Percentiles rank a stretch among this genome's conserved stretches.
phyloP scores from a whole-genome alignment of 2,113 vertebrate species.

The Hyperopisus bebe region DNA sequence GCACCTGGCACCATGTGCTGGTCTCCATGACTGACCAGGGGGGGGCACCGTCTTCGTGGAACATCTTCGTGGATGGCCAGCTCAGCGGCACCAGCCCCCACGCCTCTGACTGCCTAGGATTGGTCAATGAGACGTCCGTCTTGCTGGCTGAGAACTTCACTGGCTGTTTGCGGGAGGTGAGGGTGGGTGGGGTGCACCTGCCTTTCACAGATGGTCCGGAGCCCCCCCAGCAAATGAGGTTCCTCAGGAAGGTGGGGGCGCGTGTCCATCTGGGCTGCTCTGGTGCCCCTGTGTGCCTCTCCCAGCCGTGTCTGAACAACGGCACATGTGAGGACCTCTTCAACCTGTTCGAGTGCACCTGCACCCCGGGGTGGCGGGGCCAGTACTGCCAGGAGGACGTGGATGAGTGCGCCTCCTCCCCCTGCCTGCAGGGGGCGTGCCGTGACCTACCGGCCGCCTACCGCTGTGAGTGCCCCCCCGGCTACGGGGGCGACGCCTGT shows the following conservation, averaged over 20 bases:
- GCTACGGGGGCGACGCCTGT: slow-evolving; percentile 69
- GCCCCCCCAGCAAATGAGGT: slow-evolving; percentile 59
- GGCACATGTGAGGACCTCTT: slow-evolving; percentile 72
- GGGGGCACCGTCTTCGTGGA: slow-evolving; percentile 60
- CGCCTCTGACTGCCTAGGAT: slow-evolving; percentile 61
- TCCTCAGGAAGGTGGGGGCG: slow-evolving; percentile 42
- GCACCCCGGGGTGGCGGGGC: slow-evolving; percentile 72
- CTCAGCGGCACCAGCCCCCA: slow-evolving; percentile 49
- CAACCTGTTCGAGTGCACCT: slow-evolving; percentile 66
- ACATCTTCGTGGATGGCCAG: slow-evolving; percentile 59
- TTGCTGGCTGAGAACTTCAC: slow-evolving; percentile 77
- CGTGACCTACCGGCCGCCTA: slow-evolving; percentile 63
- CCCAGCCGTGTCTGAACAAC: slow-evolving; percentile 71
- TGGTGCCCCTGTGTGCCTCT: slow-evolving; percentile 63
- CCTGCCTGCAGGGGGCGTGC: slow-evolving; percentile 73
- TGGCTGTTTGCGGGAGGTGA: slow-evolving; percentile 78
- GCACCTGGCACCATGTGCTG: slow-evolving; percentile 74
- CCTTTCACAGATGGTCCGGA: slow-evolving; percentile 50
- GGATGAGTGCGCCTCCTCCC: slow-evolving; percentile 70
- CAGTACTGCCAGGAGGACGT: slow-evolving; percentile 59
- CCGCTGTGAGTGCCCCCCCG: slow-evolving; percentile 69
- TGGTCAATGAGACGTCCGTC: slow-evolving; percentile 62
- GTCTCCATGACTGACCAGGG: slow-evolving; percentile 61
- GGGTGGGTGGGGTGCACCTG: slow-evolving; percentile 74
- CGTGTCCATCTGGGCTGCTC: slow-evolving; percentile 62